These are phyloP conservation scores for Notiomystis cincta DNA, from an alignment of 2,113 vertebrate genomes.

Conservation along the genomic window DNA sequence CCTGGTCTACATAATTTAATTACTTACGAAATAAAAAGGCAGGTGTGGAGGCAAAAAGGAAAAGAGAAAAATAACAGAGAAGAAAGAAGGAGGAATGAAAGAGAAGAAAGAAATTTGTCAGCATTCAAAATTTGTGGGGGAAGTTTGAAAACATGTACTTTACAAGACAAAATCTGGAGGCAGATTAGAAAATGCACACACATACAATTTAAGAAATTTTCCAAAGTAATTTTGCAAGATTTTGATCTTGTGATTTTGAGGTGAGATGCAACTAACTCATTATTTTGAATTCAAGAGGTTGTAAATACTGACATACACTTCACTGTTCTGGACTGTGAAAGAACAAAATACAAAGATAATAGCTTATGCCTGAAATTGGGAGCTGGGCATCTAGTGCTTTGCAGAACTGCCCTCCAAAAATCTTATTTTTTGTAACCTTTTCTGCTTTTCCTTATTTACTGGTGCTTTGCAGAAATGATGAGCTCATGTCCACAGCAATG, in stretches of 20 bases:
- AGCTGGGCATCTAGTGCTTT: neutral
- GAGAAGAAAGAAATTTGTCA: neutral
- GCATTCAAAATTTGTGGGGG: neutral
- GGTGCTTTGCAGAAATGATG: neutral
- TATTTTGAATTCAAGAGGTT: neutral
- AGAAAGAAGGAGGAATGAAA: neutral
- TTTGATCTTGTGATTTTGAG: neutral
- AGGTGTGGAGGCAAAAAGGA: neutral
- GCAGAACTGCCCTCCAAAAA: neutral
- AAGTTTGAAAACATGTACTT: neutral
- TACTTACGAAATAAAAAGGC: neutral
- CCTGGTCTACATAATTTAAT: neutral
- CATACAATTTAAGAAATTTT: neutral
- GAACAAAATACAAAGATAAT: neutral
- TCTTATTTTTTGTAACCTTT: neutral
- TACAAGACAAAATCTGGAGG: neutral
- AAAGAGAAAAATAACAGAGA: neutral
- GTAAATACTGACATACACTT: neutral
- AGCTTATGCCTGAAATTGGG: neutral
- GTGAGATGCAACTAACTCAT: neutral
- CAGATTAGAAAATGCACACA: neutral
- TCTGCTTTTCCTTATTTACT: neutral
- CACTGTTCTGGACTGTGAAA: neutral
- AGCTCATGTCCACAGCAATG: rapidly evolving
- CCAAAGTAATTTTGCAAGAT: neutral